Conservation (phyloP, 2,888 invertebrate genomes). For the Falcaria lacertinaria region DNA sequence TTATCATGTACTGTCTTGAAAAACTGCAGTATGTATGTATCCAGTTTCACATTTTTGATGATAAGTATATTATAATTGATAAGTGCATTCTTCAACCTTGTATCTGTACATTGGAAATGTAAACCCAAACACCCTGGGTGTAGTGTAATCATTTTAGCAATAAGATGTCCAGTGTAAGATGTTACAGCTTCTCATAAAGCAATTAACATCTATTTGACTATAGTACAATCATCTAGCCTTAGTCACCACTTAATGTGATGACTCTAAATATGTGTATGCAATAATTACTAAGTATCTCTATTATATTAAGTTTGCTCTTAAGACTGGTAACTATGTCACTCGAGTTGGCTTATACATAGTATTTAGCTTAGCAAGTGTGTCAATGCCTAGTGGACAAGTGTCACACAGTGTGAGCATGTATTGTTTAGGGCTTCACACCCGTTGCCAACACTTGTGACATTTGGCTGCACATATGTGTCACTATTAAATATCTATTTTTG, state of each 20-base stretch:
- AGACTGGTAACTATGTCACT: slow-evolving; percentile 48
- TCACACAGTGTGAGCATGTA: slow-evolving; percentile 47
- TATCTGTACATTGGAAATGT: no score
- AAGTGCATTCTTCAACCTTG: no score
- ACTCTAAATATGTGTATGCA: slow-evolving; percentile 19
- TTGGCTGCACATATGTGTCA: slow-evolving; percentile 61
- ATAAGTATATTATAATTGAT: no score
- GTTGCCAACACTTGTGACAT: slow-evolving; percentile 56
- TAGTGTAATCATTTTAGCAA: slow-evolving; percentile 24
- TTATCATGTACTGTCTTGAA: no score
- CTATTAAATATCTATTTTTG: slow-evolving; percentile 35
- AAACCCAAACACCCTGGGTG: no score
- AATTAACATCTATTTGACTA: slow-evolving; percentile 40
- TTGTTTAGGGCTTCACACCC: slow-evolving; percentile 43
- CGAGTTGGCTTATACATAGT: slow-evolving; percentile 31
- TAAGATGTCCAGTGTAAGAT: slow-evolving; percentile 41
- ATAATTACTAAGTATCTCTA: slow-evolving; percentile 22
- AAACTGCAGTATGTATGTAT: no score
- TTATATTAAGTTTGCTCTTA: slow-evolving; percentile 44
- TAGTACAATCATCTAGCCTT: slow-evolving; percentile 73
- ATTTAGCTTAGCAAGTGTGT: slow-evolving; percentile 47
- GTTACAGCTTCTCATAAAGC: slow-evolving; percentile 35
- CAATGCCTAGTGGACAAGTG: slow-evolving; percentile 43
- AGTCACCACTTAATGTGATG: slow-evolving; percentile 39
- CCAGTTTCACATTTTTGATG: no score